Evolutionary conservation across 2,888 invertebrate species (phyloP), one percentile per base, ranked within the genome.

Genomic region (Lymantria dispar): DNA sequence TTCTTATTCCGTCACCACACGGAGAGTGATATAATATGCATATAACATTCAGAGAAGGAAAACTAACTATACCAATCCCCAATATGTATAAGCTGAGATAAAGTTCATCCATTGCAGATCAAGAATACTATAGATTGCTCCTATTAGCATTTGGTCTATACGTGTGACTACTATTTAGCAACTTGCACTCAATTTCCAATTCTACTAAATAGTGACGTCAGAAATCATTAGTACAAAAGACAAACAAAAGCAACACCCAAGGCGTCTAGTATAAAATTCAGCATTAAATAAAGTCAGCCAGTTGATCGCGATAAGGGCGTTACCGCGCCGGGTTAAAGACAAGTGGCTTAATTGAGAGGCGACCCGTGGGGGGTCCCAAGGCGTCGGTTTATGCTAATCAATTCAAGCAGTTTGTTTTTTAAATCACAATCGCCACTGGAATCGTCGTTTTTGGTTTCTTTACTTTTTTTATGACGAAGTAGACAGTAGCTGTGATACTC

Each of bases 271-370:
- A 73, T 71, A 68, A 79, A 78, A 78, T 73, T 70, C 74, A 76
- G 78, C 79, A 82, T 75, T 82, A 83, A 85, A 85, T 85, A 81
- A 84, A 81, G 80, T 76, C 69, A 72, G 70, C 74, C 74, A 68
- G 70, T 65, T 58, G 54, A 87, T 86, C 87, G 69, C 62, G 88
- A 89, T 89, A 88, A 84, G 74, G 76, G 59, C 61, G 78, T 70
- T 77, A 78, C 78, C 87, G 84, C 87, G 87, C 85, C 69, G 70
- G 72, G 80, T 80, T 83, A 83, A 83, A 81, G 87, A 91, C 90
- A 89, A 90, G 90, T 87, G 76, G 80, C 87, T 88, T 90, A 91
- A 91, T 90, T 89, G 89, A 87, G 85, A 80, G 77, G 67, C 76
- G 76, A 78, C 76, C 76, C 65, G 80, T 80, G 90, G 87, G 89